phyloP scores from a whole-genome alignment of 2,888 invertebrate genomes.

The Atethmia centrago region DNA sequence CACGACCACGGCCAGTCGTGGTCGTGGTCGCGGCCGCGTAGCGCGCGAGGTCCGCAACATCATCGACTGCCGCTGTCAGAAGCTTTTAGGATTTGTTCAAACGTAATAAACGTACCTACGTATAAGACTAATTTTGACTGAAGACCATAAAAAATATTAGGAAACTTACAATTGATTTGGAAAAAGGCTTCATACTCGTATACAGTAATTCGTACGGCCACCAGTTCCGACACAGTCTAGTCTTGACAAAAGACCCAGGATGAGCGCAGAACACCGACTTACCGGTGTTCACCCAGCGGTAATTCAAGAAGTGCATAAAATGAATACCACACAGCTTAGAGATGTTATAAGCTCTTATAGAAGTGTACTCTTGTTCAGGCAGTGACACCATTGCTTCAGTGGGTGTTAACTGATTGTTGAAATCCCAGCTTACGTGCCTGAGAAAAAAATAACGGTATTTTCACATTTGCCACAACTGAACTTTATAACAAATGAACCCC shows the following conservation, averaged over 20 bases:
- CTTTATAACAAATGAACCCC: neutral
- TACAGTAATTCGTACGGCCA: slow-evolving; percentile 95
- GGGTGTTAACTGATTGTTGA: slow-evolving; percentile 80
- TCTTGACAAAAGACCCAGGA: slow-evolving; percentile 97
- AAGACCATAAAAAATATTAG: slow-evolving; percentile 2
- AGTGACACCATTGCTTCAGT: slow-evolving; percentile 92
- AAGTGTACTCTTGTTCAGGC: slow-evolving; percentile 92
- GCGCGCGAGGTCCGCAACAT: neutral
- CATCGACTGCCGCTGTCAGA: neutral
- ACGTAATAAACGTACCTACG: neutral
- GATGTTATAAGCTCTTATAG: slow-evolving; percentile 96
- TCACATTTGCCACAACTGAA: neutral
- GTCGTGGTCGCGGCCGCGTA: neutral
- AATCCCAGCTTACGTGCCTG: slow-evolving; percentile 81
- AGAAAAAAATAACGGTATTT: slow-evolving; percentile 41
- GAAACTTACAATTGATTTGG: slow-evolving; percentile 95
- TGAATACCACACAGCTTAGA: slow-evolving; percentile 96
- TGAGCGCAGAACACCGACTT: slow-evolving; percentile 95
- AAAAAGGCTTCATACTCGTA: slow-evolving; percentile 95
- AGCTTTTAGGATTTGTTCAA: neutral
- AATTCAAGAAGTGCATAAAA: slow-evolving; percentile 91
- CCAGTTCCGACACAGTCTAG: slow-evolving; percentile 94
- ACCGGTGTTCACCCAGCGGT: slow-evolving; percentile 92
- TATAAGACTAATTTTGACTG: neutral
- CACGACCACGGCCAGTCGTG: neutral